These are phyloP conservation scores for Sclerodermus sp. DNA, from an alignment of 2,888 invertebrate genomes.

Conservation along the genomic window DNA sequence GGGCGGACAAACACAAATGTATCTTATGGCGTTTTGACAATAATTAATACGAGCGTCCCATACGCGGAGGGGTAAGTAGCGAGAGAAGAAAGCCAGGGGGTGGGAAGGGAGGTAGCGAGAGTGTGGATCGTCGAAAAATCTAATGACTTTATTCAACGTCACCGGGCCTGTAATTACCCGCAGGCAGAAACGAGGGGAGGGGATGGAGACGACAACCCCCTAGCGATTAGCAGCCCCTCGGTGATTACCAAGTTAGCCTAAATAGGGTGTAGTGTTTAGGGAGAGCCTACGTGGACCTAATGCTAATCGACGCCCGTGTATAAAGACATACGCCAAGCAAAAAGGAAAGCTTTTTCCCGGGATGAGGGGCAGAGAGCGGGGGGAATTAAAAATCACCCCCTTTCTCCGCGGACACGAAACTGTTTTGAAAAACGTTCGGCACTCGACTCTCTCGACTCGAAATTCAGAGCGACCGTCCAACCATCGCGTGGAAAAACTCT, in stretches of 20 bases:
- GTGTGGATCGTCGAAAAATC: conserved; percentile 35
- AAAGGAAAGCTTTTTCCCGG: too few species aligned
- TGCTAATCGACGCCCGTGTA: conserved; percentile 31
- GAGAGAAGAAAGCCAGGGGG: too few species aligned
- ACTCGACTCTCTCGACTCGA: too few species aligned
- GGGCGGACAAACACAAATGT: too few species aligned
- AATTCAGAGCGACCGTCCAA: too few species aligned
- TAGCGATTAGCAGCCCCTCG: conserved; percentile 45
- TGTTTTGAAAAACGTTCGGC: too few species aligned
- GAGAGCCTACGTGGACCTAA: conserved; percentile 40
- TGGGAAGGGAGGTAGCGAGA: background rate
- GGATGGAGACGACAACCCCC: conserved; percentile 33
- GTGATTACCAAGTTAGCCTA: conserved; percentile 55
- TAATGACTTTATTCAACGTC: conserved; percentile 55
- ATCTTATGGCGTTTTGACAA: conserved; percentile 11
- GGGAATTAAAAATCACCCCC: too few species aligned
- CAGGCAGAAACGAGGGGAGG: conserved; percentile 34
- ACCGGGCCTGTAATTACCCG: conserved; percentile 54
- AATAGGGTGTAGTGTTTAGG: conserved; percentile 54
- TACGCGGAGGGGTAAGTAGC: too few species aligned
- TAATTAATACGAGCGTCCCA: conserved; percentile 28
- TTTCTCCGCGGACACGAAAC: too few species aligned
- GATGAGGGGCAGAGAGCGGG: too few species aligned
- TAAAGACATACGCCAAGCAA: conserved; percentile 21
- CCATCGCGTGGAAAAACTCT: too few species aligned